Percentiles rank a stretch among this genome's conserved stretches.
phyloP scores from a whole-genome alignment of 2,888 invertebrate species.

The Andrena hattorfiana region DNA sequence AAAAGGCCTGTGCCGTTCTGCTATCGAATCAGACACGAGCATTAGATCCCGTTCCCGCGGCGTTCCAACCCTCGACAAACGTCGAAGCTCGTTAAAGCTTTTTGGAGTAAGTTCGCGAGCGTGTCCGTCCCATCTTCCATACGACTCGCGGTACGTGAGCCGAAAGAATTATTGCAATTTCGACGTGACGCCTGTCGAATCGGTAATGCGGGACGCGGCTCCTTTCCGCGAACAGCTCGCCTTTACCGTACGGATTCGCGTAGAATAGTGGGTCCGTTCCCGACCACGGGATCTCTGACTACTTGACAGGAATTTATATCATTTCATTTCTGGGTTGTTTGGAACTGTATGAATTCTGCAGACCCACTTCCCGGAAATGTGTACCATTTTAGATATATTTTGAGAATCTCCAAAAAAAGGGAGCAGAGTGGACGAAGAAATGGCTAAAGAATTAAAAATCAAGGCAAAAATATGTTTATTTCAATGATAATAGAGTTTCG shows the following conservation, averaged over 20 bases:
- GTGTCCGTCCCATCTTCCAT: conserved; percentile 45
- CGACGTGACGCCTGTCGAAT: conserved; percentile 71
- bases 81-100: conserved; percentile 82
- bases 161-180: conserved; percentile 83
- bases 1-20: conserved; percentile 15
- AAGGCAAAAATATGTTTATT: no score
- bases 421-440: no score
- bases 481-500: no score
- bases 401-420: neutral
- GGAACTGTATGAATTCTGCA: neutral
- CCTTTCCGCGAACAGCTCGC: conserved; percentile 62
- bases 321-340: neutral
- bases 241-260: conserved; percentile 47
- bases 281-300: neutral
- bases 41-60: conserved; percentile 31
- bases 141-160: conserved; percentile 77
- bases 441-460: no score
- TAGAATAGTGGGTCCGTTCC: conserved; percentile 14
- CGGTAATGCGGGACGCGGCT: conserved; percentile 46
- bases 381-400: neutral
- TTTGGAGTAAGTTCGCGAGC: conserved; percentile 75
- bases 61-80: conserved; percentile 75
- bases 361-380: neutral
- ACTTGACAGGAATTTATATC: conserved; percentile 35
- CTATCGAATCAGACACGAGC: conserved; percentile 60